Base-by-base conservation (phyloP, 2,888 invertebrate genomes). In the Caenorhabditis imperialis region DNA sequence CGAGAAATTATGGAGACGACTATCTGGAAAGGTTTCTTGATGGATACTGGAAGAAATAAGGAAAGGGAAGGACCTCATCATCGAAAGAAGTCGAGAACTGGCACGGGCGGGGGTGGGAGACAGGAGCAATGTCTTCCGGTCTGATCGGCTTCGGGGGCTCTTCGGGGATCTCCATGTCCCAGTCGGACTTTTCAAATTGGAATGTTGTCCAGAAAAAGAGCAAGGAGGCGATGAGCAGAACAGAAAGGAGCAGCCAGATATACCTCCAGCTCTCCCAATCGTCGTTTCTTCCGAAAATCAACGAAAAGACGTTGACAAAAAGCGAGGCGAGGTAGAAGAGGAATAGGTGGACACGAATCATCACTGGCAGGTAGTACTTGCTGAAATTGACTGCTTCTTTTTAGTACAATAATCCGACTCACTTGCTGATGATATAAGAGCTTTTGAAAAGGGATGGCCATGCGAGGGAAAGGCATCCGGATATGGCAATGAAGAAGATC, bases 361-460 rank as follows among this genome's bases (percentile, higher is more conserved):
- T 69, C n/a, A 69, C 51, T 4, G 58, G 69, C 16, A 69, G 69
- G 22, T 69, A 69, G 53, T 58, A 69, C n/a, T 51, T 53, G 37
- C 69, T 69, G 69, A 7, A n/a, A n/a, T n/a, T n/a, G n/a, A n/a
- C n/a, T n/a, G n/a, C n/a, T n/a, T n/a, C n/a, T n/a, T n/a, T n/a
- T n/a, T n/a, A n/a, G n/a, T n/a, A n/a, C n/a, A n/a, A n/a, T n/a
- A n/a, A n/a, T n/a, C n/a, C n/a, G 23, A 60, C 70, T 40, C 14
- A 70, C 70, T 60, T 70, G 60, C 54, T 61, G 14, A 70, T 60
- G 33, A 70, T 70, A 53, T 60, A 18, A 10, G 70, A 70, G 27
- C 60, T 60, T 27, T 70, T 70, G 54, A 70, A 70, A 38, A 60
- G 16, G 1, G 70, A 61, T 61, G 70, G 70, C 70, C 70, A 70